Conservation (phyloP, 2,797 vertebrate species). For the Mallotus villosus region DNA sequence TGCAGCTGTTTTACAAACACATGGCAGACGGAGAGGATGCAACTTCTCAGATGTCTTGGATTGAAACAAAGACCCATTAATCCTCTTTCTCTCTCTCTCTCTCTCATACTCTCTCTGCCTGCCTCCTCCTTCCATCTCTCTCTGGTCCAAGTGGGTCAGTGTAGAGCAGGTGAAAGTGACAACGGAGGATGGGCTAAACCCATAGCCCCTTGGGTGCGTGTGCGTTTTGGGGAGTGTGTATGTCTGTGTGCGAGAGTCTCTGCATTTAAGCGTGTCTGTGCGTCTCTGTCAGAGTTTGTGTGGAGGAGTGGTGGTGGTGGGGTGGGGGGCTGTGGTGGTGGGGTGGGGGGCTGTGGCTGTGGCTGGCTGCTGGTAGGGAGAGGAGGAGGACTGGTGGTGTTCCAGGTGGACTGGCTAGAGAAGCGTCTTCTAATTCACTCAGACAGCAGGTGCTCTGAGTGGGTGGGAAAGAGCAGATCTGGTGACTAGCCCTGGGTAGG, state of each 20-base stretch:
- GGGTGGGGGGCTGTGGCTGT: not conserved
- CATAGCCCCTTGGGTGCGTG: not conserved
- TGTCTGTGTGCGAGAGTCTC: not conserved
- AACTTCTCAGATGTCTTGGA: not conserved
- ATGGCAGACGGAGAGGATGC: not conserved
- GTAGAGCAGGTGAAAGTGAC: no score
- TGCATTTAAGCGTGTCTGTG: no score
- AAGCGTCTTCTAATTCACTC: slow-evolving; percentile 3
- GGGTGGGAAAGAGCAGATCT: not conserved
- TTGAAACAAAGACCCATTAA: not conserved
- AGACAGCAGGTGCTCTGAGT: slow-evolving; percentile 1
- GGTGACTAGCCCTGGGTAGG: not conserved
- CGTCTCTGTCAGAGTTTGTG: not conserved
- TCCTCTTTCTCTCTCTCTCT: not conserved
- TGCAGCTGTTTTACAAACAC: no score
- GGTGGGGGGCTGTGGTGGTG: no score
- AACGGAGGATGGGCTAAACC: no score
- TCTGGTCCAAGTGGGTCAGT: no score
- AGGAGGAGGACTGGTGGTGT: not conserved
- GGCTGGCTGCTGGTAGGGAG: no score
- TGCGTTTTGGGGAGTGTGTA: not conserved
- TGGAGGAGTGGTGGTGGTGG: not conserved
- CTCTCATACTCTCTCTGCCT: not conserved
- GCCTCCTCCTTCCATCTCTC: not conserved
- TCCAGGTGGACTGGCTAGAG: slow-evolving; percentile 1